These are phyloP conservation scores for Cydia strobilella DNA, from an alignment of 1,140 invertebrate genomes.

Conservation along the genomic window DNA sequence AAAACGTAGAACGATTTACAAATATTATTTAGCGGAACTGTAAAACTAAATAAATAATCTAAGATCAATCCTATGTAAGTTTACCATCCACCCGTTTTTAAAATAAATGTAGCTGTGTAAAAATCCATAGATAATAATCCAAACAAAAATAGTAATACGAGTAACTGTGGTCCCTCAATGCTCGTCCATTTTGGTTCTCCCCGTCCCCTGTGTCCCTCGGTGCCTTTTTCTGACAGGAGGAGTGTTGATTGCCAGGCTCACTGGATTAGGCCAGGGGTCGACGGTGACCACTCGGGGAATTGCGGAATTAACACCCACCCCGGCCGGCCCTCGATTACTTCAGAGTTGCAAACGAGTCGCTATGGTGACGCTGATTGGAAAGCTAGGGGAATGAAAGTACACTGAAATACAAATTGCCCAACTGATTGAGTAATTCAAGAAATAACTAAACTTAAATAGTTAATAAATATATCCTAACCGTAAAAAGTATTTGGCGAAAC, in stretches of 20 bases:
- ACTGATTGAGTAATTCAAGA: too few relatives aligned
- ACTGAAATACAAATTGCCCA: too few relatives aligned
- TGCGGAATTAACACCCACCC: constrained; percentile 58
- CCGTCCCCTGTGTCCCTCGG: constrained; percentile 24
- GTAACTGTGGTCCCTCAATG: constrained; percentile 33
- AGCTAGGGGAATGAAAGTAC: too few relatives aligned
- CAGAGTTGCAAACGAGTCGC: neutral
- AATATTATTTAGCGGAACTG: too few relatives aligned
- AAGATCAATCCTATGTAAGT: too few relatives aligned
- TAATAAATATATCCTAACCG: too few relatives aligned
- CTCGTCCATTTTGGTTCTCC: constrained; percentile 41
- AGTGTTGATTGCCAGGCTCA: constrained; percentile 74
- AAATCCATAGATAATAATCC: neutral
- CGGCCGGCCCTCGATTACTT: constrained; percentile 14
- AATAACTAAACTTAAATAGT: too few relatives aligned
- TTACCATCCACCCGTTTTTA: too few relatives aligned
- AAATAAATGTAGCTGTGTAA: too few relatives aligned
- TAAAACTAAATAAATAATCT: too few relatives aligned
- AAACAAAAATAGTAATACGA: neutral
- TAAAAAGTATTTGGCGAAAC: too few relatives aligned
- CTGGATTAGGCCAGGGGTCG: constrained; percentile 63
- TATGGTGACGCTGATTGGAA: neutral
- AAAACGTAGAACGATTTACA: too few relatives aligned
- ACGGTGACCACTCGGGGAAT: constrained; percentile 63
- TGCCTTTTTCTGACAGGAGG: constrained; percentile 44